Percentiles rank a stretch among this genome's conserved stretches.
phyloP scores from a whole-genome alignment of 2,888 invertebrate species.

The Mimachlamys varia region DNA sequence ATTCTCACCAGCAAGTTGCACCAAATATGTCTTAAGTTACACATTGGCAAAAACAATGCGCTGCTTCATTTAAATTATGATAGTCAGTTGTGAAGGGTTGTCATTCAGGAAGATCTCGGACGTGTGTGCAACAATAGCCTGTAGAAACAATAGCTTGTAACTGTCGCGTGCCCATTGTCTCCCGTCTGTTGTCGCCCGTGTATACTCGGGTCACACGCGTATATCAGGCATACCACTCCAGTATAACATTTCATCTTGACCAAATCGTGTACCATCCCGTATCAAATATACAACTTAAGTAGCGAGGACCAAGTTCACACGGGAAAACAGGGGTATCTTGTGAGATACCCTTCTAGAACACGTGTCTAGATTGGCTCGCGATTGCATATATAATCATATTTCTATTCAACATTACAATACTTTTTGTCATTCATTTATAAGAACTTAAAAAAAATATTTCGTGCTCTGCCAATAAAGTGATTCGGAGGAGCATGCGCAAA shows the following conservation, averaged over 20 bases:
- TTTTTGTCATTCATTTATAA: neutral
- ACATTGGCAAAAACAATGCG: slow-evolving; percentile 15
- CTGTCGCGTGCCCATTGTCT: slow-evolving; percentile 36
- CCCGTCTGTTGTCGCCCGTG: slow-evolving; percentile 15
- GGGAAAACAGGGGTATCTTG: neutral
- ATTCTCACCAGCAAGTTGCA: slow-evolving; percentile 18
- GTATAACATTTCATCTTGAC: slow-evolving; percentile 21
- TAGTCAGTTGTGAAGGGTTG: slow-evolving; percentile 30
- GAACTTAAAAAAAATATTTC: neutral
- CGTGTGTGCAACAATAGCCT: slow-evolving; percentile 22
- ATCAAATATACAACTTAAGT: neutral
- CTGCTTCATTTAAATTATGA: slow-evolving; percentile 33
- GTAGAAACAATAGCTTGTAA: slow-evolving; percentile 24
- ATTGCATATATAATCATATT: neutral
- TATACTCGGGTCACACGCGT: slow-evolving; percentile 4
- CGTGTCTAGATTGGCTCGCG: neutral
- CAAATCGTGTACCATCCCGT: neutral
- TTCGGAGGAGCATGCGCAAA: slow-evolving; percentile 19
- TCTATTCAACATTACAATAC: slow-evolving; percentile 15
- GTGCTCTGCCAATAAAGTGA: neutral
- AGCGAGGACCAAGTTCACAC: neutral
- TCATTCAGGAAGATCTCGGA: slow-evolving; percentile 10
- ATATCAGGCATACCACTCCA: neutral
- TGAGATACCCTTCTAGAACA: neutral
- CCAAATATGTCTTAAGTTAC: slow-evolving; percentile 21